Percentiles rank a stretch among this genome's conserved stretches.
Evolutionary conservation across 2,888 invertebrate species (phyloP).

Genomic region (Habroteleia sp.): DNA sequence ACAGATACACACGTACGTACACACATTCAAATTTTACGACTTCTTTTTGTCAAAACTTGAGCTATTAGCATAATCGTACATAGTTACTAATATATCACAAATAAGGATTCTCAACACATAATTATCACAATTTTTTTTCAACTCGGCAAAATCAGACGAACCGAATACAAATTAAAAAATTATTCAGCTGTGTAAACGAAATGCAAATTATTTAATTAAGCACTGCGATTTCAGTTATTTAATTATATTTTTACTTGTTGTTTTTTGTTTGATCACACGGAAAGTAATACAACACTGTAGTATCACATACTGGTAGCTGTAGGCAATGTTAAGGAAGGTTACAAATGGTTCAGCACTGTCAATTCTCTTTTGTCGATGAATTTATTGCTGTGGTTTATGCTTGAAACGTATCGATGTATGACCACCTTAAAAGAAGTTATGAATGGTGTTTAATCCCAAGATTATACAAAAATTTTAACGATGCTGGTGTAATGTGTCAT

Average conservation of each 20-base stretch:
- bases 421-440: constrained; percentile 30
- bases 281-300: constrained; percentile 40
- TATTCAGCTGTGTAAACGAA: constrained; percentile 9
- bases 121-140: constrained; percentile 16
- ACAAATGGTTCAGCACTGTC: constrained; percentile 58
- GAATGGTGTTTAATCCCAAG: constrained; percentile 21
- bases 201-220: constrained; percentile 20
- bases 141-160: too few species aligned
- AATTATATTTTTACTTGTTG: constrained; percentile 12
- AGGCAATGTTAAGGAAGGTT: constrained; percentile 38
- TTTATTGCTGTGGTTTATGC: constrained; percentile 51
- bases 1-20: too few species aligned
- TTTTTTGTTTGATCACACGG: constrained; percentile 29
- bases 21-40: constrained; percentile 58
- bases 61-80: constrained; percentile 51
- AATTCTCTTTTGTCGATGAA: constrained; percentile 54
- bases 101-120: constrained; percentile 43
- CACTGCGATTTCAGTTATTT: constrained; percentile 34
- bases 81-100: constrained; percentile 47
- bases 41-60: constrained; percentile 51
- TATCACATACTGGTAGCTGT: constrained; percentile 45
- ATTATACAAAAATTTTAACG: constrained; percentile 25
- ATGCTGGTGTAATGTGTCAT: constrained; percentile 26
- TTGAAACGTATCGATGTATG: constrained; percentile 44
- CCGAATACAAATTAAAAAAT: too few species aligned